Percentiles rank a stretch among this genome's conserved stretches.
Conservation (phyloP, 2,888 invertebrate species). For the Bhutanitis thaidina region DNA sequence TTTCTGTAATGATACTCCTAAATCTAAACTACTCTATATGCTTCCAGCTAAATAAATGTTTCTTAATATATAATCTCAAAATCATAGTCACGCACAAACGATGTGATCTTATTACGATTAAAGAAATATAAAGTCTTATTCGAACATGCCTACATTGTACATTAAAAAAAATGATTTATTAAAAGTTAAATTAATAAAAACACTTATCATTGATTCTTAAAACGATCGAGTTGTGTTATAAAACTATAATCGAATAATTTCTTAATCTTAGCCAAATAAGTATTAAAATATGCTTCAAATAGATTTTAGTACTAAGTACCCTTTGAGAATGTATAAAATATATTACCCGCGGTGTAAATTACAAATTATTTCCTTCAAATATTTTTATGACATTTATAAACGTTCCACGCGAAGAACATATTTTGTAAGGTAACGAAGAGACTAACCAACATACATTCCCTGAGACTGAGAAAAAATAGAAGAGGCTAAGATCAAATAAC, state of each 20-base stretch:
- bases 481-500: constrained; percentile 68
- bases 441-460: constrained; percentile 78
- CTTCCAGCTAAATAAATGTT: too few relatives aligned
- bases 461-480: constrained; percentile 69
- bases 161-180: constrained; percentile 26
- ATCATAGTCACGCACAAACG: constrained; percentile 57
- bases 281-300: constrained; percentile 58
- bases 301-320: constrained; percentile 56
- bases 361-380: constrained; percentile 57
- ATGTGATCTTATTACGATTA: constrained; percentile 48
- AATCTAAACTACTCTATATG: too few relatives aligned
- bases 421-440: constrained; percentile 77
- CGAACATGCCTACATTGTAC: constrained; percentile 46
- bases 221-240: constrained; percentile 43
- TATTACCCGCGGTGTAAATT: constrained; percentile 31
- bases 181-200: constrained; percentile 12
- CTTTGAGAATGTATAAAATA: constrained; percentile 39
- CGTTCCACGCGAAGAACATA: constrained; percentile 57
- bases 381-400: constrained; percentile 68
- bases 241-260: constrained; percentile 31
- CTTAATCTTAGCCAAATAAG: constrained; percentile 42
- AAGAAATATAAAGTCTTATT: constrained; percentile 32
- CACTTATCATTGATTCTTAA: constrained; percentile 27
- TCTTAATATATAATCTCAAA: constrained; percentile 20
- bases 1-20: too few relatives aligned